Evolutionary conservation across 2,797 vertebrate genomes (phyloP).

Genomic region (Zonotrichia albicollis): DNA sequence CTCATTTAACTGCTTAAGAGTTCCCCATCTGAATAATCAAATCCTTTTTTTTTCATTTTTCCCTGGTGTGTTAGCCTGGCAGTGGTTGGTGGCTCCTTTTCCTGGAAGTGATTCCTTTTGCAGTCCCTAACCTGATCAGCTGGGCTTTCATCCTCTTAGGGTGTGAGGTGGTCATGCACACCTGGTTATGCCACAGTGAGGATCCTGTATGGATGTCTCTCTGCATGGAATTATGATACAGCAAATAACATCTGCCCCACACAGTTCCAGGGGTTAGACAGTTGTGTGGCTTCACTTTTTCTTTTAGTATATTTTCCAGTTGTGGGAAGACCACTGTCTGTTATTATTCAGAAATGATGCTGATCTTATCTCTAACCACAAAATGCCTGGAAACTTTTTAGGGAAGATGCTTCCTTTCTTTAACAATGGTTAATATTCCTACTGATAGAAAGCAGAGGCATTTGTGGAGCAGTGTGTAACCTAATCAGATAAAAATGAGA

Average conservation of each 20-base stretch:
- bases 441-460: not conserved
- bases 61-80: not conserved
- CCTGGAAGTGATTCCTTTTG: not conserved
- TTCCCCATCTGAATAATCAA: not conserved
- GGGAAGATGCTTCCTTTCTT: not conserved
- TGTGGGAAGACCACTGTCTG: not conserved
- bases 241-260: not conserved
- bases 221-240: not conserved
- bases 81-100: not conserved
- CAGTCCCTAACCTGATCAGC: not conserved
- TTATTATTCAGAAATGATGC: not conserved
- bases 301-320: not conserved
- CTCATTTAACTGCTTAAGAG: not conserved
- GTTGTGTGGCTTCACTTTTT: rapidly evolving
- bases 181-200: not conserved
- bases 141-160: not conserved
- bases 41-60: too few relatives aligned
- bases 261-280: not conserved
- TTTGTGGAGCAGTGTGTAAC: not conserved
- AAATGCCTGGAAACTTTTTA: not conserved
- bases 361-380: not conserved
- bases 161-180: rapidly evolving
- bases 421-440: not conserved
- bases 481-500: not conserved
- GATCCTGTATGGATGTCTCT: not conserved